A percentile compares a stretch with the other conserved stretches of the same genome.
Evolutionary conservation across 2,888 invertebrate genomes (phyloP).

Genomic region (Napeogenes inachia): DNA sequence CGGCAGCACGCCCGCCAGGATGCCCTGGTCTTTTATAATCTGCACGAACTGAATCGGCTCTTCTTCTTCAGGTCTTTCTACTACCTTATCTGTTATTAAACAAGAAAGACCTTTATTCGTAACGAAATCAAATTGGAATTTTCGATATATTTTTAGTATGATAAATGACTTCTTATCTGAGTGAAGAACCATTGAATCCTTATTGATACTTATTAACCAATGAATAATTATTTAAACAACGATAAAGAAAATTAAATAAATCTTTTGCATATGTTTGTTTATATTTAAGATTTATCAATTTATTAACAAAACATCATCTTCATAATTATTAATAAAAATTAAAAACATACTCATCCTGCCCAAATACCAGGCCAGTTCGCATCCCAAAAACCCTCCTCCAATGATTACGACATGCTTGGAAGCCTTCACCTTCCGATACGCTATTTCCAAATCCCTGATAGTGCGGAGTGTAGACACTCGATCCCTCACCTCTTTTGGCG

Average conservation of each 20-base stretch:
- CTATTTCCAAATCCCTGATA: constrained; percentile 59
- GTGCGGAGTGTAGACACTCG: constrained; percentile 49
- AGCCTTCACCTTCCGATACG: constrained; percentile 53
- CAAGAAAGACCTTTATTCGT: too few relatives aligned
- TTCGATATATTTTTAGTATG: neutral
- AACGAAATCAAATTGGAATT: too few relatives aligned
- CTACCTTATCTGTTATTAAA: constrained; percentile 39
- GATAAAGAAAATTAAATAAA: too few relatives aligned
- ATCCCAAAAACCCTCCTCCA: constrained; percentile 58
- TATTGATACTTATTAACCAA: too few relatives aligned
- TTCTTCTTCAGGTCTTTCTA: constrained; percentile 37
- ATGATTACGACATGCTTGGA: constrained; percentile 55
- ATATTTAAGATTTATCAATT: neutral
- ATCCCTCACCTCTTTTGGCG: constrained; percentile 55
- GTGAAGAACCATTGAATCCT: too few relatives aligned
- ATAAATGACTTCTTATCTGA: neutral
- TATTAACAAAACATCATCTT: neutral
- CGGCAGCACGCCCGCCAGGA: constrained; percentile 54
- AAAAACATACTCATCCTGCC: constrained; percentile 52
- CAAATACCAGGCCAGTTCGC: constrained; percentile 60
- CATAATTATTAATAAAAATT: neutral
- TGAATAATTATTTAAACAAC: too few relatives aligned
- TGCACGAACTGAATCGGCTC: constrained; percentile 48
- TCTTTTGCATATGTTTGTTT: too few relatives aligned
- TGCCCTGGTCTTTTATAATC: constrained; percentile 58